Base-by-base conservation (phyloP, 2,113 vertebrate genomes). In the Tor tambroides region DNA sequence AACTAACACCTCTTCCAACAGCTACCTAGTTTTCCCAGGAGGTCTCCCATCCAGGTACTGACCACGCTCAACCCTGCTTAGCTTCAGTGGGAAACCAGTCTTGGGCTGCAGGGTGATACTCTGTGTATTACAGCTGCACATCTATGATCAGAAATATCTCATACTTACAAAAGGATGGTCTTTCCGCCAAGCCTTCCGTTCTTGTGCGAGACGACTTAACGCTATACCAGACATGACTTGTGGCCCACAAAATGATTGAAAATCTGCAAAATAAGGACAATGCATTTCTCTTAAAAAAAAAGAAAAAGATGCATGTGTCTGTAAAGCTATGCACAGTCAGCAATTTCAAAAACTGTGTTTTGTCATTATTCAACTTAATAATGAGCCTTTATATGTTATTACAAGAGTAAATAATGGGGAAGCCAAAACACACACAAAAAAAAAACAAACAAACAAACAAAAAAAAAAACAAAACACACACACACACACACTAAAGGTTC, bases 161-260 rank as follows among this genome's bases (percentile, higher is more conserved):
- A 26, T 89, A 93, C 98, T 98, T 94, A 99, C 98, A 95, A 99
- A 99, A 0, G 98, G 98, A 92, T 99, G 98, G 93, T 99, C 97
- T 95, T 99, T 99, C 80, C 98, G 97, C 98, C 98, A 99, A 46
- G 98, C 43, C 43, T 46, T 46, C 43, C 43, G 43, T 46, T 46
- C 43, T 46, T 43, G 43, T 46, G 43, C 2, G 51, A 99, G 96
- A 95, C 98, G 96, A 96, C 98, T 99, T 91, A 99, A 96, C 91
- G 98, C 98, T 92, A 99, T 99, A 90, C 98, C 98, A 94, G 97
- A 99, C 98, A 99, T 99, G 85, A 91, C 91, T 96, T 91, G 54
- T 46, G 90, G 88, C 93, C 92, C 91, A 92, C 92, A 91, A 93
- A 90, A 85, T 93, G 49, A 92, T 83, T 21, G 21, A 30, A 65